These are phyloP conservation scores for Drosophila seclusa DNA, from an alignment of 2,888 invertebrate genomes.

Conservation along the genomic window DNA sequence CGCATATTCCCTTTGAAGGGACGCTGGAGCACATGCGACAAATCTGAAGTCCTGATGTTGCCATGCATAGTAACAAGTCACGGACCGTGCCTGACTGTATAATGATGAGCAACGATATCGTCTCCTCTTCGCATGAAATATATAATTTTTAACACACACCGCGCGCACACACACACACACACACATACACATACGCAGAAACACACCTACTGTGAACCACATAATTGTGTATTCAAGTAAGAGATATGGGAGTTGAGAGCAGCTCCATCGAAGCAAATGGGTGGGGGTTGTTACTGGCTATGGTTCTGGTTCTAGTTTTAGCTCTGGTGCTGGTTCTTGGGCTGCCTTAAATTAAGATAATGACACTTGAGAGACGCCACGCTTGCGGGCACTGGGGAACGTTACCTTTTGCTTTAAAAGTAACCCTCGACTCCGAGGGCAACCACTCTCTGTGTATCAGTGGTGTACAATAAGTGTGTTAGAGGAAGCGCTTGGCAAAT, in stretches of 20 bases:
- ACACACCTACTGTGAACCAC: slow-evolving; percentile 41
- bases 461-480: slow-evolving; percentile 29
- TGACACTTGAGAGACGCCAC: slow-evolving; percentile 69
- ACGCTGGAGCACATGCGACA: slow-evolving; percentile 38
- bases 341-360: slow-evolving; percentile 76
- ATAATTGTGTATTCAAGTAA: slow-evolving; percentile 79
- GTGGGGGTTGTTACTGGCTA: slow-evolving; percentile 7
- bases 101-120: slow-evolving; percentile 71
- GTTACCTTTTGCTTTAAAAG: slow-evolving; percentile 45
- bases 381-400: slow-evolving; percentile 26
- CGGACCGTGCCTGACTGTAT: slow-evolving; percentile 62
- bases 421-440: slow-evolving; percentile 15
- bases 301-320: slow-evolving; percentile 5
- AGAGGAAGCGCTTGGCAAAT: slow-evolving; percentile 68
- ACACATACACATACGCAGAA: slow-evolving; percentile 2
- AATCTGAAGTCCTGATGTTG: slow-evolving; percentile 67
- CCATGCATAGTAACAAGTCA: slow-evolving; percentile 67
- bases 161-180: slow-evolving; percentile 14
- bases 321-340: slow-evolving; percentile 17
- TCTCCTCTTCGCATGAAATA: slow-evolving; percentile 68
- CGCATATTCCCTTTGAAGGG: slow-evolving; percentile 14
- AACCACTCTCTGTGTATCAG: not conserved
- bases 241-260: slow-evolving; percentile 73
- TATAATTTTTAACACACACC: slow-evolving; percentile 65
- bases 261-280: slow-evolving; percentile 55